A percentile compares a stretch with the other conserved stretches of the same genome.
Evolutionary conservation across 1,140 invertebrate genomes (phyloP).

Genomic region (Drosophila mauritiana): DNA sequence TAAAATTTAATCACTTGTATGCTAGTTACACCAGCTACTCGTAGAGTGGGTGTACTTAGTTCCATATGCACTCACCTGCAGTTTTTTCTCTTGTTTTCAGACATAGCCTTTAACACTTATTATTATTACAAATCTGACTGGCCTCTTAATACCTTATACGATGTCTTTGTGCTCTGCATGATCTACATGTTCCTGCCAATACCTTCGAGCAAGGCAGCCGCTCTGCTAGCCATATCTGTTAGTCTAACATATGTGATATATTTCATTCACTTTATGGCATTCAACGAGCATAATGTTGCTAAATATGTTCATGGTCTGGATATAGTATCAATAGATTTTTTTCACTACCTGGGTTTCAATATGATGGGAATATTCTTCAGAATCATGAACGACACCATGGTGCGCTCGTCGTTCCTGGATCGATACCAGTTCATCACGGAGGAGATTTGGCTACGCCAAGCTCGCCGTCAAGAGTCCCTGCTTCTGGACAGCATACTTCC

Average conservation of each 20-base stretch:
- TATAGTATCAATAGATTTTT: conserved; percentile 87
- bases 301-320: background rate
- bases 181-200: conserved; percentile 92
- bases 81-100: conserved; percentile 47
- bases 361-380: conserved; percentile 93
- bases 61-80: too few species aligned
- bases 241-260: conserved; percentile 88
- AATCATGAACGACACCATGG: conserved; percentile 93
- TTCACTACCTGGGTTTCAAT: conserved; percentile 91
- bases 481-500: conserved; percentile 95
- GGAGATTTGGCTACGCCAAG: conserved; percentile 90
- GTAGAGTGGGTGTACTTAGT: too few species aligned
- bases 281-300: background rate
- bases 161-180: conserved; percentile 88
- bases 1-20: too few species aligned
- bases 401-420: conserved; percentile 93
- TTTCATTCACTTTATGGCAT: conserved; percentile 86
- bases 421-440: conserved; percentile 93
- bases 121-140: conserved; percentile 74
- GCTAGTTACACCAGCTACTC: too few species aligned
- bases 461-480: conserved; percentile 93
- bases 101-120: conserved; percentile 85
- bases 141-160: conserved; percentile 87
- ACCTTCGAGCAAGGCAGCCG: conserved; percentile 87
- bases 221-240: conserved; percentile 87